Conservation (phyloP, 2,113 vertebrate genomes). For the Pardalotus punctatus region DNA sequence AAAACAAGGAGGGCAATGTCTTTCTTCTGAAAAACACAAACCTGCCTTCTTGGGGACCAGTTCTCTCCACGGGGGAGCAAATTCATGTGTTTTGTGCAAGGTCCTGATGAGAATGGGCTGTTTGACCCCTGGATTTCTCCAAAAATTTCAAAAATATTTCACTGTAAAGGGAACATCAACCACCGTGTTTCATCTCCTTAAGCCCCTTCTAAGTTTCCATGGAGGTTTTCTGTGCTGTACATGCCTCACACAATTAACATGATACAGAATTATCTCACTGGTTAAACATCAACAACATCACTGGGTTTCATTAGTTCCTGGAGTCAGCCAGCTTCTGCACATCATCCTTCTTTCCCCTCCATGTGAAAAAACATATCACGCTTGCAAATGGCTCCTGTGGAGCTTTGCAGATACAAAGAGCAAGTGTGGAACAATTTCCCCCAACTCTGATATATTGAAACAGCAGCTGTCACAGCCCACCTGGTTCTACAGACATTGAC, state of each 20-base stretch:
- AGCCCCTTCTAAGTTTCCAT: neutral
- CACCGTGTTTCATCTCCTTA: neutral
- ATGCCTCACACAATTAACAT: neutral
- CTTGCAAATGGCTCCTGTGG: neutral
- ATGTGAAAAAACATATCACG: fast-evolving
- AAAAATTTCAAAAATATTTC: neutral
- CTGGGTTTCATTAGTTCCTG: neutral
- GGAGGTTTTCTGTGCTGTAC: neutral
- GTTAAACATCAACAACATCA: neutral
- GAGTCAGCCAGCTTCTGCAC: neutral
- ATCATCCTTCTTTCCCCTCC: neutral
- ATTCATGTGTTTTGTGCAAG: neutral
- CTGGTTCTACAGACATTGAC: neutral
- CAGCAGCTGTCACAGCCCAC: constrained; percentile 19
- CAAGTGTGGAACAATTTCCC: neutral
- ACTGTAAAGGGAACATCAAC: neutral
- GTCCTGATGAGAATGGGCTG: neutral
- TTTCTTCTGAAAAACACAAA: neutral
- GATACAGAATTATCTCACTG: neutral
- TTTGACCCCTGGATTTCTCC: neutral
- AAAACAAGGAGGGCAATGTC: neutral
- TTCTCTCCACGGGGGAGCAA: neutral
- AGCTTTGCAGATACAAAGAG: neutral
- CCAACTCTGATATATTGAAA: neutral
- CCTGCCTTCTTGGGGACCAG: neutral